Evolutionary conservation across 2,888 invertebrate genomes (phyloP), one percentile per base, ranked within the genome.

Genomic region (Xestia xanthographa): DNA sequence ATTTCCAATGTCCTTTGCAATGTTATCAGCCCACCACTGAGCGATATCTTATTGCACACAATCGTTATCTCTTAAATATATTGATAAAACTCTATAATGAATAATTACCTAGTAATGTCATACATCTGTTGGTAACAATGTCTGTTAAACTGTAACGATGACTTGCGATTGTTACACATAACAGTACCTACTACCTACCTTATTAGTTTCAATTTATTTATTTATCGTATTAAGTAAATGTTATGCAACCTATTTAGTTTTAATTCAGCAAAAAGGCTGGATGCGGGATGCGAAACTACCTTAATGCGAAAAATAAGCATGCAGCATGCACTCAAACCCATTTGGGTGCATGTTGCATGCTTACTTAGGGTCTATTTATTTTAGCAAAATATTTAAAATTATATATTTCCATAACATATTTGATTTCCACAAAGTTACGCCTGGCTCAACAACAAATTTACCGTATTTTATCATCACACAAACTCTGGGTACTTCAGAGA

Each of bases 21-120:
- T 48, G 56, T 77, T 82, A 79, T 77, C 80, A 53, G 22, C 17
- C n/a, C 29, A 72, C 53, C 41, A 67, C 22, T 22, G 11, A 62
- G 53, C n/a, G 62, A 62, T 63, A 77, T 20, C 26, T 5, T 26
- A 45, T 8, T 56, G 43, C 45, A 50, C 14, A 26, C 8, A 38
- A 20, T 34, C 20, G n/a, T 45, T 62, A 82, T 34, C 45, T 48
- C 9, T 34, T 14, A 22, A 45, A 62, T 4, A n/a, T 43, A 48
- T 60, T 41, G 26, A 76, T 83, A 62, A 38, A 41, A 72, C 26
- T 45, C 3, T n/a, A 66, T 45, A n/a, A 53, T 45, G 20, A 75
- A 74, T 74, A 43, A 74, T 75, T 80, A 53, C 20, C 6, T 22
- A 9, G 58, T 29, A 20, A 29, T 29, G 62, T 56, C n/a, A 56